These are phyloP conservation scores for Oopsacas minuta DNA, from an alignment of 37 sponge, comb jelly and placozoan species.

Conservation along the genomic window DNA sequence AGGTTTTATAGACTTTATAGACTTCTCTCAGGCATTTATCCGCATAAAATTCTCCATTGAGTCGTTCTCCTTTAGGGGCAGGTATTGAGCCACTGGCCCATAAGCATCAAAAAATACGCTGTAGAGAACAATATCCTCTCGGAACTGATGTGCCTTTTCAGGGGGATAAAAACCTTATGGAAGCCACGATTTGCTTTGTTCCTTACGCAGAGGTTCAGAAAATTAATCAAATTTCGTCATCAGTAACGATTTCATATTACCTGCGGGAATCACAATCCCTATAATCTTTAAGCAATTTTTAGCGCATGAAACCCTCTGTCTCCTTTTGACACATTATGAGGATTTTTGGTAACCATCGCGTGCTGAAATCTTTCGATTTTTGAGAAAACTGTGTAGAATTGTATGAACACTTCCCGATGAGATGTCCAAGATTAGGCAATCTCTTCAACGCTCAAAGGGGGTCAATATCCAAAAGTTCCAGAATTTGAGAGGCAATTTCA, in stretches of 20 bases:
- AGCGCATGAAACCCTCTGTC: slow-evolving; percentile 7
- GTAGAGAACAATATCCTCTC: neutral
- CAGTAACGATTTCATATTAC: neutral
- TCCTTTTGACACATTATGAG: neutral
- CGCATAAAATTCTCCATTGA: no score
- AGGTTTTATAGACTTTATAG: neutral
- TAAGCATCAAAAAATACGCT: no score
- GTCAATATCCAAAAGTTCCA: no score
- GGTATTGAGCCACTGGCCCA: no score
- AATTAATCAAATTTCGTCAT: neutral
- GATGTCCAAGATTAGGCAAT: no score
- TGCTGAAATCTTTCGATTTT: slow-evolving; percentile 5
- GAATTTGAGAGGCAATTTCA: no score
- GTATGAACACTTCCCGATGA: no score
- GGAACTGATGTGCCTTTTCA: neutral
- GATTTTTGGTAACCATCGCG: neutral
- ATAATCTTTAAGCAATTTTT: neutral
- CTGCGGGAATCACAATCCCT: slow-evolving; percentile 8
- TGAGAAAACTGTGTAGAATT: neutral
- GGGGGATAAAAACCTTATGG: neutral
- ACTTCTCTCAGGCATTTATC: slow-evolving; percentile 2
- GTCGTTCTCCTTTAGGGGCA: no score
- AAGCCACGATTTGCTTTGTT: slow-evolving; percentile 4
- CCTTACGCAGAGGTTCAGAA: no score
- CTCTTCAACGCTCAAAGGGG: no score